Percentiles rank a stretch among this genome's conserved stretches.
Conservation (phyloP, 2,797 vertebrate species). For the Poecilia picta region DNA sequence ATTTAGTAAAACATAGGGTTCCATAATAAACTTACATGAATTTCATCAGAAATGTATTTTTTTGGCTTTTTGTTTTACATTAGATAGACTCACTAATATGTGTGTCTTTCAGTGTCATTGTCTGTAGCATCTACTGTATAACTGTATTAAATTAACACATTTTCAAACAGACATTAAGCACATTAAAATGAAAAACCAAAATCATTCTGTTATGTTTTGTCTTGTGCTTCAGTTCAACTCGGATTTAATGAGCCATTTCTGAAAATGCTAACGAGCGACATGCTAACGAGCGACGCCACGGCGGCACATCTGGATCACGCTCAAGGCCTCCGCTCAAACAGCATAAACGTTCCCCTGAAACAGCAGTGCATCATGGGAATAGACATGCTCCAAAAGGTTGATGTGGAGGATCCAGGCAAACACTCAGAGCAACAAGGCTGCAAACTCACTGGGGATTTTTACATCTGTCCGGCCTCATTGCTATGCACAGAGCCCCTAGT, state of each 20-base stretch:
- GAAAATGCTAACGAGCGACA: constrained; percentile 13
- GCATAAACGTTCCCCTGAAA: constrained; percentile 49
- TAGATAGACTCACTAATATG: neutral
- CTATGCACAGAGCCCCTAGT: constrained; percentile 74
- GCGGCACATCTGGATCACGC: constrained; percentile 19
- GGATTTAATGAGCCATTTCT: neutral
- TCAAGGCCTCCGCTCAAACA: constrained; percentile 37
- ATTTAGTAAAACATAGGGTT: neutral
- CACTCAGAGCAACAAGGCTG: constrained; percentile 48
- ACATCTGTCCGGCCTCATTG: constrained; percentile 83
- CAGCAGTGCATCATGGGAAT: constrained; percentile 62
- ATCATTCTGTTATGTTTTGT: neutral
- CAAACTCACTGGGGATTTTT: constrained; percentile 68
- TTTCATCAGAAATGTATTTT: neutral
- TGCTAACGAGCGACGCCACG: constrained; percentile 8
- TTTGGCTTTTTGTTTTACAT: neutral
- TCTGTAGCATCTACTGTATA: neutral
- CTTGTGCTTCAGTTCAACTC: neutral
- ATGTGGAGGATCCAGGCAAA: constrained; percentile 51
- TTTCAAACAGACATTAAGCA: neutral
- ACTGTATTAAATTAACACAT: neutral
- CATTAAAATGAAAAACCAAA: neutral
- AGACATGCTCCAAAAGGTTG: constrained; percentile 39
- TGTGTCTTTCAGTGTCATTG: neutral
- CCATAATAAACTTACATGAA: neutral